phyloP scores from a whole-genome alignment of 2,888 invertebrate species.

The Cacoxenus indagator region DNA sequence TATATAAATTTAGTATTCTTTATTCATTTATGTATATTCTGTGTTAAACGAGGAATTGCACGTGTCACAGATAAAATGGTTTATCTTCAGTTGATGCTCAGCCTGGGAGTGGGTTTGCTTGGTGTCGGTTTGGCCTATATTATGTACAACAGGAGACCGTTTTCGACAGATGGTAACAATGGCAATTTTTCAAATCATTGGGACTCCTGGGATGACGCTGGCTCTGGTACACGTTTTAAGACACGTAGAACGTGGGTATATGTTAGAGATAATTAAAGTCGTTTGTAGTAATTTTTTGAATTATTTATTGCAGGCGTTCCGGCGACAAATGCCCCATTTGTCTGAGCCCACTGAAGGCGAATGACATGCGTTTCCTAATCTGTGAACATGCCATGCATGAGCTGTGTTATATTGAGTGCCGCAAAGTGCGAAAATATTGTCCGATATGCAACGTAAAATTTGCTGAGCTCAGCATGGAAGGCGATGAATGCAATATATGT shows the following conservation, averaged over 20 bases:
- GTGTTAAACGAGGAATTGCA: no score
- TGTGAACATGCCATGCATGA: conserved; percentile 45
- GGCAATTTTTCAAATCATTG: neutral
- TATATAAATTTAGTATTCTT: no score
- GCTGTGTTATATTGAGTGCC: conserved; percentile 23
- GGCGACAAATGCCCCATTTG: conserved; percentile 41
- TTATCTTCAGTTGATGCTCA: conserved; percentile 25
- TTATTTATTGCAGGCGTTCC: conserved; percentile 29
- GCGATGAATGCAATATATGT: conserved; percentile 48
- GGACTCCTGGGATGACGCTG: neutral
- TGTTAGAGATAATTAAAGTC: neutral
- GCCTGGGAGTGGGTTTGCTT: conserved; percentile 31
- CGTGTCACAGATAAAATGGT: conserved; percentile 33
- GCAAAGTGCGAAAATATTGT: conserved; percentile 18
- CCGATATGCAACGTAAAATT: conserved; percentile 31
- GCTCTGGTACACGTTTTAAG: neutral
- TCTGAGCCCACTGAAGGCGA: neutral
- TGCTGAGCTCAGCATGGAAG: conserved; percentile 19
- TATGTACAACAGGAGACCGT: neutral
- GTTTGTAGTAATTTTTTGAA: neutral
- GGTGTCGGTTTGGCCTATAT: conserved; percentile 31
- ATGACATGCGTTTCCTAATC: conserved; percentile 31
- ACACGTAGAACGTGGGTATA: conserved; percentile 21
- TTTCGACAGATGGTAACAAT: neutral
- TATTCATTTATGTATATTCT: no score